These are phyloP conservation scores for Melanostoma scalare DNA, from an alignment of 2,888 invertebrate genomes.

Conservation along the genomic window DNA sequence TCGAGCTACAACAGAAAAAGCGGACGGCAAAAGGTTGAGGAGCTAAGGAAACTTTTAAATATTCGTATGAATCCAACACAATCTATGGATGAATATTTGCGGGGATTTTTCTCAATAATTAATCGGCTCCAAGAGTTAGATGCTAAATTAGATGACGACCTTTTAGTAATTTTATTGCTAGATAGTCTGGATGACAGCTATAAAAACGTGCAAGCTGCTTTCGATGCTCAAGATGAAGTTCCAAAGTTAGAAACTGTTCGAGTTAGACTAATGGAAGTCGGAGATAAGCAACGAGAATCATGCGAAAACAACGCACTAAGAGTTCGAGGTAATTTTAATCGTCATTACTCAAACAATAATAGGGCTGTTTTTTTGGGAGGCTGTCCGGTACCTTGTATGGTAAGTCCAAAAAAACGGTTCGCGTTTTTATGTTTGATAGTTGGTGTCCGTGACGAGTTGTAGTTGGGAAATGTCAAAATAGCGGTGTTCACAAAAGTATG, in stretches of 20 bases:
- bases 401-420: too few species aligned
- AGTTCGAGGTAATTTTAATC: slow-evolving; percentile 1
- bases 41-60: slow-evolving; percentile 37
- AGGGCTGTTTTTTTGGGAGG: too few species aligned
- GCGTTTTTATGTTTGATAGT: too few species aligned
- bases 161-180: slow-evolving; percentile 19
- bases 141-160: slow-evolving; percentile 7
- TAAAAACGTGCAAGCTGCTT: slow-evolving; percentile 17
- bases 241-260: slow-evolving; percentile 8
- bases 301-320: slow-evolving; percentile 8
- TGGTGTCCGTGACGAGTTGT: too few species aligned
- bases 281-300: slow-evolving; percentile 11
- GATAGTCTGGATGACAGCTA: slow-evolving; percentile 30
- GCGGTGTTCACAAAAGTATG: too few species aligned
- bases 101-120: too few species aligned
- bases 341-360: background rate
- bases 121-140: background rate
- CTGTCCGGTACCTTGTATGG: too few species aligned
- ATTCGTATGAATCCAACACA: background rate
- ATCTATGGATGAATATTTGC: slow-evolving; percentile 15
- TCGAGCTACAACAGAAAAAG: slow-evolving; percentile 37
- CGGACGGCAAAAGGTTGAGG: slow-evolving; percentile 26
- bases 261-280: slow-evolving; percentile 16
- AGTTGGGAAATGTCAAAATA: too few species aligned
- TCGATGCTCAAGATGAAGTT: slow-evolving; percentile 6